A percentile compares a stretch with the other conserved stretches of the same genome.
Evolutionary conservation across 2,113 vertebrate genomes (phyloP).

Genomic region (Pygathrix nemaeus): DNA sequence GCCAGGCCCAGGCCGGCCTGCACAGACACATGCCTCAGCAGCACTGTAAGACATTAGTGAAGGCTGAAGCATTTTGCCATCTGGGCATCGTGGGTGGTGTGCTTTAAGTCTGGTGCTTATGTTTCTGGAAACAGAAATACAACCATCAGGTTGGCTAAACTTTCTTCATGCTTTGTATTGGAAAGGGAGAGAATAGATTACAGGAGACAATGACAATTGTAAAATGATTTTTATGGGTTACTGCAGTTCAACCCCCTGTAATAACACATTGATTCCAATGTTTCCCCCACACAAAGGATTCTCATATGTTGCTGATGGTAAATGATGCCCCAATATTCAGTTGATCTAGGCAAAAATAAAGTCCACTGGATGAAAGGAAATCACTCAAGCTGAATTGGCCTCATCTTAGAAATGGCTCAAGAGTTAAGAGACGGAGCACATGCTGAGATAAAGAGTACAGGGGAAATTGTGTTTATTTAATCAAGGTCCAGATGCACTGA

Average conservation of each 20-base stretch:
- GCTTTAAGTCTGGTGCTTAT: background rate
- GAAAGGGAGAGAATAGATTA: background rate
- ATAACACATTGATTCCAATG: background rate
- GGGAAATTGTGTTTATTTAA: background rate
- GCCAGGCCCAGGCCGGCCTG: too few relatives aligned
- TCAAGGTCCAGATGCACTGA: background rate
- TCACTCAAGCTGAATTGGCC: background rate
- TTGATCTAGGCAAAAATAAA: background rate
- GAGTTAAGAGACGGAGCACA: background rate
- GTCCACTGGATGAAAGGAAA: background rate
- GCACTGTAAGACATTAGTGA: background rate
- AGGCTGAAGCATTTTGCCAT: background rate
- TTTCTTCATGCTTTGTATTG: background rate
- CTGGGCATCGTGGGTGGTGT: rapidly evolving
- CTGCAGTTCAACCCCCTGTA: background rate
- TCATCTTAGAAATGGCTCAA: background rate
- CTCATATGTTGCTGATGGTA: background rate
- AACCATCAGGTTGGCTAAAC: background rate
- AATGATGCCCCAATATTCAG: background rate
- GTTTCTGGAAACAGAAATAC: background rate
- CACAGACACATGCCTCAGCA: rapidly evolving
- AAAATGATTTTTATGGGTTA: background rate
- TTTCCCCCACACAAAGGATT: background rate
- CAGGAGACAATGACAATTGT: background rate
- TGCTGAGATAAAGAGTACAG: background rate